Percentiles rank a stretch among this genome's conserved stretches.
Evolutionary conservation across 2,113 vertebrate genomes (phyloP).

Genomic region (Hystrix brachyura): DNA sequence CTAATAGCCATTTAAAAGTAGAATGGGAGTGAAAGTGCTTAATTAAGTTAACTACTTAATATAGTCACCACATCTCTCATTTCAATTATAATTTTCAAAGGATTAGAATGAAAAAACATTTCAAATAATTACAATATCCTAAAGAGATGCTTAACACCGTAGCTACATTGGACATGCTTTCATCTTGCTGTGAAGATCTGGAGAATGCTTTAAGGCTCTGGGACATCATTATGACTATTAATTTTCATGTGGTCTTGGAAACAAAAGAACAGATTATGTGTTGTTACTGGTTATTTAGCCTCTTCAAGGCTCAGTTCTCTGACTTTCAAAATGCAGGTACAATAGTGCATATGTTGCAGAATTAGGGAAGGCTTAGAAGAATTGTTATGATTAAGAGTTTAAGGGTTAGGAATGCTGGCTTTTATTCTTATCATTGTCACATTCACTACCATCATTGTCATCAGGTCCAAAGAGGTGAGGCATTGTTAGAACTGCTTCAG

Average conservation of each 20-base stretch:
- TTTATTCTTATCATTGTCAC: background rate
- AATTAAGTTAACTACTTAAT: conserved; percentile 55
- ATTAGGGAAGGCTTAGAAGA: background rate
- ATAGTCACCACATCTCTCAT: background rate
- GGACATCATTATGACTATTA: conserved; percentile 57
- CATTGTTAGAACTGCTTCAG: conserved; percentile 22
- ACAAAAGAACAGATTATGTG: conserved; percentile 20
- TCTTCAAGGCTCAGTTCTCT: conserved; percentile 29
- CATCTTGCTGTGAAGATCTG: conserved; percentile 50
- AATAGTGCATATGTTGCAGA: background rate
- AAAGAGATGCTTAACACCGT: conserved; percentile 57
- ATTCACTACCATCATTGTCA: background rate
- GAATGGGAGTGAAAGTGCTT: background rate
- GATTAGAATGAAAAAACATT: conserved; percentile 57
- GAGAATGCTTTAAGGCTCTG: conserved; percentile 34
- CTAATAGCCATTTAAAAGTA: background rate
- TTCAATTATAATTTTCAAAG: conserved; percentile 59
- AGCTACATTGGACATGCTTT: conserved; percentile 40
- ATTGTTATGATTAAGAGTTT: background rate
- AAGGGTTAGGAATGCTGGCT: background rate
- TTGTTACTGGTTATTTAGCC: conserved; percentile 25
- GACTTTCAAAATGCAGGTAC: background rate
- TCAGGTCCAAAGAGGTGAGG: background rate
- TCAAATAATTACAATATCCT: conserved; percentile 41
- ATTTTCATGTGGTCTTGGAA: conserved; percentile 51